Percentiles rank a stretch among this genome's conserved stretches.
phyloP scores from a whole-genome alignment of 2,113 vertebrate genomes.

The Solenodon paradoxus region DNA sequence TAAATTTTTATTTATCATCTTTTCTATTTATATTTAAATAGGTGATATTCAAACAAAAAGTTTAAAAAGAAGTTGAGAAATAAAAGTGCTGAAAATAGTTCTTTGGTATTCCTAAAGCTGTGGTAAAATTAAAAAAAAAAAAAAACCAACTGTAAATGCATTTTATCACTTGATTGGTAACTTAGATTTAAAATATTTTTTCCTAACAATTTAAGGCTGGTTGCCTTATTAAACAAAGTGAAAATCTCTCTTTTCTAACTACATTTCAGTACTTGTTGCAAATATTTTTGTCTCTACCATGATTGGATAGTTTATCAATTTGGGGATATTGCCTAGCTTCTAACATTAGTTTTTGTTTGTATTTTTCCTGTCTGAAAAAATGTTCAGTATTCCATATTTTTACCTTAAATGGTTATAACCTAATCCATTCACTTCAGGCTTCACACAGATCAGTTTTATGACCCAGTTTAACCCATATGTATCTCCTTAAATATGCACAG shows the following conservation, averaged over 20 bases:
- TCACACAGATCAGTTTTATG: conserved; percentile 64
- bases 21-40: not conserved
- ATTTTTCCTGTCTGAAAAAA: conserved; percentile 76
- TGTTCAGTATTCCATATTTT: conserved; percentile 74
- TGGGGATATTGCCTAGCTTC: conserved; percentile 59
- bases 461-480: conserved; percentile 19
- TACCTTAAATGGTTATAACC: conserved; percentile 77
- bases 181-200: conserved; percentile 61
- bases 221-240: conserved; percentile 56
- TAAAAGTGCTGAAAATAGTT: not conserved
- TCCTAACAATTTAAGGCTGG: conserved; percentile 28
- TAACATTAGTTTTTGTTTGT: conserved; percentile 63
- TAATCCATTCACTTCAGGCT: conserved; percentile 56
- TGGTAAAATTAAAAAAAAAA: not conserved
- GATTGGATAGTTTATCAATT: conserved; percentile 72
- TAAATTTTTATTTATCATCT: not conserved
- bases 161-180: not conserved
- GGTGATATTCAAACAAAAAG: not conserved
- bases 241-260: conserved; percentile 42
- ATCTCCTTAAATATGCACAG: not conserved
- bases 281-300: conserved; percentile 47
- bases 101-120: not conserved
- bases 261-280: conserved; percentile 55
- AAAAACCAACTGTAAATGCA: too few species aligned
- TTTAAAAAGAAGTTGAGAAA: not conserved